A percentile compares a stretch with the other conserved stretches of the same genome.
Evolutionary conservation across 2,113 vertebrate genomes (phyloP).

Genomic region (Lasiurus cinereus): DNA sequence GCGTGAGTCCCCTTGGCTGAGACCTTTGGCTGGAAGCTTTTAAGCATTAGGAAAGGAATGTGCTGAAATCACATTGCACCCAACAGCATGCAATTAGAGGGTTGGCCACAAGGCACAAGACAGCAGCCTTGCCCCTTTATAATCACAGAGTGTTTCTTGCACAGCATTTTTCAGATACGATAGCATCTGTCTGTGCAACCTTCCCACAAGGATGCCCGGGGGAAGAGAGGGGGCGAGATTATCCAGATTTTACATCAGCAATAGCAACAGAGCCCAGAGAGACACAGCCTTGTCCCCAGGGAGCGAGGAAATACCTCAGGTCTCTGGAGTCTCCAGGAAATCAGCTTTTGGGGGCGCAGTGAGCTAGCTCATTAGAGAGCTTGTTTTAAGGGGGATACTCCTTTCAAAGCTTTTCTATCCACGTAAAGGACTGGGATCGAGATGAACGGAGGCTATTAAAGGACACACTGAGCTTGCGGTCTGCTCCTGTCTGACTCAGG

Average conservation of each 20-base stretch:
- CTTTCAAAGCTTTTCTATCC: constrained; percentile 71
- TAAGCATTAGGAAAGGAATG: background rate
- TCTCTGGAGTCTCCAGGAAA: constrained; percentile 52
- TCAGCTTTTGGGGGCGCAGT: constrained; percentile 24
- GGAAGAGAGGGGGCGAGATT: background rate
- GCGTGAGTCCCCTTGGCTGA: background rate
- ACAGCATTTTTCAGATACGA: constrained; percentile 61
- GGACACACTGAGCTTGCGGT: background rate
- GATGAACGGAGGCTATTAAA: constrained; percentile 64
- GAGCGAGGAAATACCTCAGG: background rate
- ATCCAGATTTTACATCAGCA: constrained; percentile 56
- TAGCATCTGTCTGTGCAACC: constrained; percentile 68
- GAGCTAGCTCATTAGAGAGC: constrained; percentile 53
- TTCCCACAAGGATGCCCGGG: constrained; percentile 8
- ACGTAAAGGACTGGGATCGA: constrained; percentile 70
- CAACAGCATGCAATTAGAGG: constrained; percentile 18
- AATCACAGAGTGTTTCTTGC: constrained; percentile 58
- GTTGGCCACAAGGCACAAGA: background rate
- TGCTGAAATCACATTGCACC: constrained; percentile 23
- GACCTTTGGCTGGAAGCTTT: constrained; percentile 36
- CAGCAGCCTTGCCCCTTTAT: background rate
- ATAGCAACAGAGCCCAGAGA: background rate
- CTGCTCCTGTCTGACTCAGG: constrained; percentile 24
- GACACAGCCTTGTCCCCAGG: no score
- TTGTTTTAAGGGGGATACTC: constrained; percentile 56